phyloP scores from a whole-genome alignment of 2,113 vertebrate species.

The Pipa parva region DNA sequence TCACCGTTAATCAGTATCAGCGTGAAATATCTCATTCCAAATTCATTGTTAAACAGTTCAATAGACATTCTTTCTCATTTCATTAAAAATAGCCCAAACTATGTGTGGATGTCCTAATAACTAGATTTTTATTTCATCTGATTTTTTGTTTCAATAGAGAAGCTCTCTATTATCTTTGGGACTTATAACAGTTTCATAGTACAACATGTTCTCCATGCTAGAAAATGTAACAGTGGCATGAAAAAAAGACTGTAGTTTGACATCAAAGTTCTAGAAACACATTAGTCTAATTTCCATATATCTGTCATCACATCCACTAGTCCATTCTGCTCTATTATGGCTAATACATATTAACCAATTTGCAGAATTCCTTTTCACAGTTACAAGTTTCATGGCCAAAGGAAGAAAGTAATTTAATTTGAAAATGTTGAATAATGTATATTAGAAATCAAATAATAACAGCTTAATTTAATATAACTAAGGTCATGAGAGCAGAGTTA shows the following conservation, averaged over 20 bases:
- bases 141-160: background rate
- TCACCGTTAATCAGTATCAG: too few species aligned
- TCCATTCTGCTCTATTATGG: conserved; percentile 9
- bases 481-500: conserved; percentile 1
- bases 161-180: background rate
- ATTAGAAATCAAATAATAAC: conserved; percentile 8
- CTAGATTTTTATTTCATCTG: too few species aligned
- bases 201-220: background rate
- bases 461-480: conserved; percentile 11
- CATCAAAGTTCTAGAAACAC: background rate
- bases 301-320: conserved; percentile 10
- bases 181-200: background rate
- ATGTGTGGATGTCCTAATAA: too few species aligned
- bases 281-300: conserved; percentile 5
- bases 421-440: conserved; percentile 17
- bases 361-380: background rate
- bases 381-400: conserved; percentile 14
- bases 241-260: background rate
- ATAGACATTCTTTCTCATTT: too few species aligned
- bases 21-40: background rate
- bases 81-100: background rate
- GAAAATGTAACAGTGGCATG: background rate
- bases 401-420: conserved; percentile 25
- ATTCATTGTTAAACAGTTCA: background rate
- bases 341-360: conserved; percentile 25